Conservation (phyloP, 2,797 vertebrate genomes). For the Harpagifer antarcticus region DNA sequence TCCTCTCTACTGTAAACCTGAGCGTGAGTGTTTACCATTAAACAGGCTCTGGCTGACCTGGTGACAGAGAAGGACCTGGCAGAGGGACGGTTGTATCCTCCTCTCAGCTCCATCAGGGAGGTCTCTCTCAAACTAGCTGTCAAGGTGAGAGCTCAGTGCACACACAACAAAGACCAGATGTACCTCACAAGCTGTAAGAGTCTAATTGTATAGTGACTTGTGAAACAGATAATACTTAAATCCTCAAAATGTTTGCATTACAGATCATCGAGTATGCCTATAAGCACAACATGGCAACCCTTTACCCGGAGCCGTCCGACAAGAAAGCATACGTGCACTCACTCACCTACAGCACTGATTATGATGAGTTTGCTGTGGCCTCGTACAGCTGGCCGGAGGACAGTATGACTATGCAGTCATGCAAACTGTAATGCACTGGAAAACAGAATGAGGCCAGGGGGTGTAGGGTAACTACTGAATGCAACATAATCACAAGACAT, state of each 20-base stretch:
- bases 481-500: slow-evolving; percentile 31
- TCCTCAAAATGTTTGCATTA: slow-evolving; percentile 14
- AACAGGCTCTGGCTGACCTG: slow-evolving; percentile 90
- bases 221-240: background rate
- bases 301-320: slow-evolving; percentile 91
- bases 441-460: too few species aligned
- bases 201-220: background rate
- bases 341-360: slow-evolving; percentile 89
- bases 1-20: too few species aligned
- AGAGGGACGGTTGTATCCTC: slow-evolving; percentile 96
- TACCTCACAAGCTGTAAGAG: background rate
- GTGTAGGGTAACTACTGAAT: slow-evolving; percentile 25
- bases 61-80: slow-evolving; percentile 92
- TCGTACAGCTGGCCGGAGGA: slow-evolving; percentile 92
- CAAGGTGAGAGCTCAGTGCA: slow-evolving; percentile 83
- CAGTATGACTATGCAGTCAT: slow-evolving; percentile 88
- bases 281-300: slow-evolving; percentile 87
- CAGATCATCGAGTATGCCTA: slow-evolving; percentile 94
- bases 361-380: slow-evolving; percentile 90
- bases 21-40: background rate
- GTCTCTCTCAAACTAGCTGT: slow-evolving; percentile 93
- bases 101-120: slow-evolving; percentile 88
- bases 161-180: background rate
- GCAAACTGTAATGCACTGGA: slow-evolving; percentile 80
- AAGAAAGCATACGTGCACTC: slow-evolving; percentile 89